Conservation (phyloP, 2,888 invertebrate species). For the Melanchra persicariae region DNA sequence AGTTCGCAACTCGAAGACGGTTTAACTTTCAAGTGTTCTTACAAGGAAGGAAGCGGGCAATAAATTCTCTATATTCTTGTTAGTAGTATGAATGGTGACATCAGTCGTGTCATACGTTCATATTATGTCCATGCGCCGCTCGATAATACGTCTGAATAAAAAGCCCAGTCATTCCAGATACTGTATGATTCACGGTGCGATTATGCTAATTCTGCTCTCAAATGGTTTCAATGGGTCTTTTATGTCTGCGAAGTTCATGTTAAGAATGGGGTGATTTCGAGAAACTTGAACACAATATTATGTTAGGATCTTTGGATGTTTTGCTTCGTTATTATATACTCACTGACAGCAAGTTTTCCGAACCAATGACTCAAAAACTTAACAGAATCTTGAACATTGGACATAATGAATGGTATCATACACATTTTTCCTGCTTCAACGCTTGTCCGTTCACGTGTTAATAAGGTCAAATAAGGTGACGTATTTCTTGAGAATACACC, state of each 20-base stretch:
- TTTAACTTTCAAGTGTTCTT: constrained; percentile 50
- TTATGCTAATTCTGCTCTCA: constrained; percentile 54
- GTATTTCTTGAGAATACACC: constrained; percentile 18
- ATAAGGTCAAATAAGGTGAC: constrained; percentile 31
- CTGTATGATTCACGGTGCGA: constrained; percentile 55
- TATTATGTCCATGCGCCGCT: constrained; percentile 54
- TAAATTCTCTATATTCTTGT: constrained; percentile 61
- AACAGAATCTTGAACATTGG: constrained; percentile 38
- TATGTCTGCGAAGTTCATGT: constrained; percentile 38
- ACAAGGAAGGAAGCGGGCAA: constrained; percentile 57
- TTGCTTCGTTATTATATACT: constrained; percentile 20
- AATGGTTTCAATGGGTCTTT: constrained; percentile 44
- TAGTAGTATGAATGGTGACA: constrained; percentile 56
- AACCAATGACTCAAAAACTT: constrained; percentile 49
- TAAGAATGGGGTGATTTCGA: constrained; percentile 37
- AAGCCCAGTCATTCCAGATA: constrained; percentile 51
- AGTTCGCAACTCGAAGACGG: constrained; percentile 40
- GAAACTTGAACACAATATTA: constrained; percentile 33
- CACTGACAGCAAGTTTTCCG: constrained; percentile 47
- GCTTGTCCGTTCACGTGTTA: constrained; percentile 49
- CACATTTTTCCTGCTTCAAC: constrained; percentile 37
- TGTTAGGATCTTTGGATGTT: constrained; percentile 20
- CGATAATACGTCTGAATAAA: constrained; percentile 56
- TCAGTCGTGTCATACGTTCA: constrained; percentile 55
- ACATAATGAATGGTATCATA: constrained; percentile 53